Percentiles rank a stretch among this genome's conserved stretches.
phyloP scores from a whole-genome alignment of 2,888 invertebrate genomes.

The Andrena dorsata region DNA sequence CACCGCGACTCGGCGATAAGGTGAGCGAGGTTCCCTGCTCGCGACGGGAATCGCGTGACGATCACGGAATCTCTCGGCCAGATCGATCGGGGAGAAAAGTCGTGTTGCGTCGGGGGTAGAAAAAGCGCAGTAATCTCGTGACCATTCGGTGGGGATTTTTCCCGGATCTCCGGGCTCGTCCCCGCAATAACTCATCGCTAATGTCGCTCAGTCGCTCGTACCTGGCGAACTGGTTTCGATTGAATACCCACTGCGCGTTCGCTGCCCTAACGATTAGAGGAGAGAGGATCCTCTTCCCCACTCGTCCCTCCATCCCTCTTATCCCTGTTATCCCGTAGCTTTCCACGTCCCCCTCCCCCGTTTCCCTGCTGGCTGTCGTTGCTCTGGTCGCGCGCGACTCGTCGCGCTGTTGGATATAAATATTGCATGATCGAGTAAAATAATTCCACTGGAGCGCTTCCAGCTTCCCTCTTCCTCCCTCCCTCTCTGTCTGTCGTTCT shows the following conservation, averaged over 20 bases:
- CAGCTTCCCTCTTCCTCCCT: conserved; percentile 23
- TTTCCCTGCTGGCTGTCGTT: conserved; percentile 10
- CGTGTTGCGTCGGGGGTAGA: conserved; percentile 21
- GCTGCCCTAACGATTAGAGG: conserved; percentile 61
- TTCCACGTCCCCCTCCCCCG: neutral
- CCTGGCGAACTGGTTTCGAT: conserved; percentile 66
- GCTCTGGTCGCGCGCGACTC: conserved; percentile 26
- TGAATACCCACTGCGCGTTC: conserved; percentile 52
- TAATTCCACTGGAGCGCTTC: conserved; percentile 51
- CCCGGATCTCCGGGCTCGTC: conserved; percentile 17
- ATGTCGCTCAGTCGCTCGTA: conserved; percentile 57
- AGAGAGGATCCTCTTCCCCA: conserved; percentile 13
- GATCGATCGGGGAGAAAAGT: conserved; percentile 14
- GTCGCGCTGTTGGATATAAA: conserved; percentile 57
- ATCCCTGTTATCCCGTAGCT: neutral
- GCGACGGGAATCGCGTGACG: conserved; percentile 51
- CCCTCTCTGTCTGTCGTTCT: conserved; percentile 29
- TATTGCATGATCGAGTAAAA: conserved; percentile 69
- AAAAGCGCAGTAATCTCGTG: conserved; percentile 51
- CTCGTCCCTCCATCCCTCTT: conserved; percentile 6
- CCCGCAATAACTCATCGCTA: conserved; percentile 66
- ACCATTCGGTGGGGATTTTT: conserved; percentile 62
- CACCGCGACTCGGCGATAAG: too few species aligned
- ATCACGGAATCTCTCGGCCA: conserved; percentile 9
- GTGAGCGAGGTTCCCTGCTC: neutral